Conservation (phyloP, 2,113 vertebrate species). For the Xenopus tropicalis region UCB_Xtro_10.0 CM004444.2:150980001-150980500, state of each 20-base stretch:
- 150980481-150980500: conserved; percentile 84
- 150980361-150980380: conserved; percentile 80
- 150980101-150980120: conserved; percentile 84
- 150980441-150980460: conserved; percentile 80
- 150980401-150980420: conserved; percentile 76
- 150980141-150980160: conserved; percentile 91
- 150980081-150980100: conserved; percentile 90
- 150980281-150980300: conserved; percentile 90
- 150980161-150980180: conserved; percentile 95
- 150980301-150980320: conserved; percentile 94
- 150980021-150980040: conserved; percentile 90
- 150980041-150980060: conserved; percentile 90
- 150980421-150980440: conserved; percentile 64
- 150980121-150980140: conserved; percentile 89
- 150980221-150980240: conserved; percentile 90
- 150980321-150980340: conserved; percentile 82
- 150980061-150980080: conserved; percentile 77
- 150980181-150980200: conserved; percentile 86
- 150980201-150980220: conserved; percentile 90
- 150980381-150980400: conserved; percentile 93
- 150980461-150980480: conserved; percentile 81
- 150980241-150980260: conserved; percentile 81
- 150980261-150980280: conserved; percentile 93
- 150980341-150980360: conserved; percentile 83
- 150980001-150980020: conserved; percentile 89